Percentiles rank a stretch among this genome's conserved stretches.
Evolutionary conservation across 2,113 vertebrate species (phyloP).

Genomic region (Progne subis): DNA sequence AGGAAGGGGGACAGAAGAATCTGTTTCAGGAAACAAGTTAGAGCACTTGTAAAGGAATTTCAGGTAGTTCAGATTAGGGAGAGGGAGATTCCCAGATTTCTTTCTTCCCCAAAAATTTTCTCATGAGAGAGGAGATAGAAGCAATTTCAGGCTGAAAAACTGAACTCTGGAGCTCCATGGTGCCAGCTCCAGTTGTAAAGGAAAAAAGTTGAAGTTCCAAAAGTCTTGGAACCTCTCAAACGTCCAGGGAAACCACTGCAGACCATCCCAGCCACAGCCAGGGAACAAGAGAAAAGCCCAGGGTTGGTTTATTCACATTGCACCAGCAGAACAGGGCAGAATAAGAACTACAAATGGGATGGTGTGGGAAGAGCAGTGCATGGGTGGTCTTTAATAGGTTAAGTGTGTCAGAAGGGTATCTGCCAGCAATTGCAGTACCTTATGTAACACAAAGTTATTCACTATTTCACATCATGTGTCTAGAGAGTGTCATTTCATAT

Average conservation of each 20-base stretch:
- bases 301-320: rapidly evolving
- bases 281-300: background rate
- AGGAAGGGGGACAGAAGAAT: background rate
- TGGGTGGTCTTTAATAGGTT: slow-evolving; percentile 22
- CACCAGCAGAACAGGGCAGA: background rate
- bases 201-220: background rate
- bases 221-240: background rate
- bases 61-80: background rate
- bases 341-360: background rate
- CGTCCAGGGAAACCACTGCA: background rate
- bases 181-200: background rate
- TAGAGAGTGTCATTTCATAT: slow-evolving; percentile 26
- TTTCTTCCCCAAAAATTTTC: background rate
- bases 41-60: background rate
- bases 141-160: background rate
- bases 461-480: slow-evolving; percentile 47
- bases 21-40: background rate
- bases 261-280: background rate
- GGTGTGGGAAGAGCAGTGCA: slow-evolving; percentile 14
- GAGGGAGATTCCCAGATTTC: background rate
- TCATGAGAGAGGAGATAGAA: background rate
- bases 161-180: background rate
- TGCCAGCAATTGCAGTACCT: slow-evolving; percentile 18
- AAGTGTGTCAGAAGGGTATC: slow-evolving; percentile 13
- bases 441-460: slow-evolving; percentile 45